Conservation (phyloP, 1,140 invertebrate species). For the Vanessa tameamea region DNA sequence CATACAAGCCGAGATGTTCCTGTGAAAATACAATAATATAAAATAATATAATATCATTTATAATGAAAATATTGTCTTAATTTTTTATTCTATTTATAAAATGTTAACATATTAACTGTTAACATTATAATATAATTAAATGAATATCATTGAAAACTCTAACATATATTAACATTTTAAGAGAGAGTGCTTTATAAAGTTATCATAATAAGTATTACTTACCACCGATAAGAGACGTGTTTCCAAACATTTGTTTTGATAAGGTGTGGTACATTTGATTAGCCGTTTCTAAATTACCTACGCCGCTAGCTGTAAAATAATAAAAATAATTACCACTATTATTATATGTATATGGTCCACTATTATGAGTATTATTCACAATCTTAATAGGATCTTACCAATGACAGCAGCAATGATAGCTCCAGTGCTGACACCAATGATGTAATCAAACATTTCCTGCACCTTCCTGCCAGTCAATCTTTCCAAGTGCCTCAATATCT, state of each 20-base stretch:
- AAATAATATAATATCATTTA: not conserved
- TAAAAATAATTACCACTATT: not conserved
- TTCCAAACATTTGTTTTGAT: conserved; percentile 73
- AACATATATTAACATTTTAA: not conserved
- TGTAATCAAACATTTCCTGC: conserved; percentile 91
- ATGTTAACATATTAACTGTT: too few relatives aligned
- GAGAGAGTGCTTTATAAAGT: not conserved
- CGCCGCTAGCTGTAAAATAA: conserved; percentile 57
- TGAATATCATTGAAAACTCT: too few relatives aligned
- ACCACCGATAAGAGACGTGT: conserved; percentile 70
- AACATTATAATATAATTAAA: too few relatives aligned
- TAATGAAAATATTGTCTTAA: not conserved
- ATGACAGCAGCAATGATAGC: conserved; percentile 87
- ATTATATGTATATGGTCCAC: too few relatives aligned
- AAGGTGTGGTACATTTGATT: conserved; percentile 69
- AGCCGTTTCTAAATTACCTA: conserved; percentile 63
- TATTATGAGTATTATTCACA: not conserved
- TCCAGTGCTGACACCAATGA: conserved; percentile 96
- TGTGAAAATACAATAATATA: conserved; percentile 38
- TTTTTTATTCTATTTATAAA: too few relatives aligned
- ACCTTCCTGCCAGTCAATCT: conserved; percentile 84
- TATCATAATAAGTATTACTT: conserved; percentile 20
- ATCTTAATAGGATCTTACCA: conserved; percentile 48
- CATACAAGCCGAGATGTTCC: conserved; percentile 91
- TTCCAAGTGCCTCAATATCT: conserved; percentile 90